Base-by-base conservation (phyloP, 1,140 invertebrate genomes). In the Bombyx mori region DNA sequence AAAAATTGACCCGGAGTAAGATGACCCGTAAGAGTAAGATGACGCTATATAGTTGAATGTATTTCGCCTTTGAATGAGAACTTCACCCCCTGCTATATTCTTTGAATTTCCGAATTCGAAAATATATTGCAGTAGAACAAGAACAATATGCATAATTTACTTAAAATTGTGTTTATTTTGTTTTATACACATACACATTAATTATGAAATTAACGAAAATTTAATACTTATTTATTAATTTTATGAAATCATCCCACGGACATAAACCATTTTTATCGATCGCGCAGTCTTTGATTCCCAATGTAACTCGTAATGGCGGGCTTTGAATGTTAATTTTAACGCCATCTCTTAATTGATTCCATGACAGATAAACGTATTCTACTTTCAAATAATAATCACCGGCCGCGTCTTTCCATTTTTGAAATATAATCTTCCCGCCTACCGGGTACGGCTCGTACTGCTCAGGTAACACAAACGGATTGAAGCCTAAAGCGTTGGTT, bases 401-500 rank as follows among this genome's bases (percentile, higher is more conserved):
- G 10, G 62, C 46, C n/a, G 56, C 54, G 56, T 78, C 65, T 7
- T 58, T 57, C 79, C 75, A 86, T 51, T 78, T 86, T 65, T 86
- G 72, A 58, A 86, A 83, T 6, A 86, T 74, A 7, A 86, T 26
- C 58, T 82, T 83, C n/a, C 81, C 80, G 7, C 81, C 79, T 22
- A 84, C 66, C 1, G 83, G 83, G 10, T 70, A 77, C 7, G 65
- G 68, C 57, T 79, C 75, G 61, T 69, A 68, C 26, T 74, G 78
- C 54, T 75, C 48, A 6, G 51, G 9, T 35, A 84, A 59, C 0
- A 42, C 44, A 63, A 68, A 84, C 1, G 56, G 54, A 57, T 77
- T 70, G 44, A 84, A 73, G 8, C 52, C 49, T 26, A 74, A 62
- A 9, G 62, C 58, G 0, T 50, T 65, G 6, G 69, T 60, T 43